Percentiles rank a stretch among this genome's conserved stretches.
Evolutionary conservation across 2,797 vertebrate species (phyloP).

Genomic region (Gymnoscopelus braueri): DNA sequence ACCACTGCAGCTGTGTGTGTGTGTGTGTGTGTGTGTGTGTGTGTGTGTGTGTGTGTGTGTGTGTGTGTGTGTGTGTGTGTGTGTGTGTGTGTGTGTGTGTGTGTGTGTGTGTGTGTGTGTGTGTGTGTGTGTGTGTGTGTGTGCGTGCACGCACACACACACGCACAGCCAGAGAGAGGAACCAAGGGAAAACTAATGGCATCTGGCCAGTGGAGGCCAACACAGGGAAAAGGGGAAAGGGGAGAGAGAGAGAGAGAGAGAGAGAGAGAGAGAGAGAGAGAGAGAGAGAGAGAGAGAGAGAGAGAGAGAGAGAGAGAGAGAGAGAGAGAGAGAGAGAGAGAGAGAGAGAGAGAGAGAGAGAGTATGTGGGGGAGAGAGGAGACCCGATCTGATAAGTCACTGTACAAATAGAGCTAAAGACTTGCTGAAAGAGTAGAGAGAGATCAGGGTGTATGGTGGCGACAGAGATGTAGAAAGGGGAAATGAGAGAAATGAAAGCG

Average conservation of each 20-base stretch:
- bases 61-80: too few relatives aligned
- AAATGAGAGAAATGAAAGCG: neutral
- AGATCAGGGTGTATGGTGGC: constrained; percentile 5
- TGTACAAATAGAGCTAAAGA: constrained; percentile 1
- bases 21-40: neutral
- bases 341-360: constrained; percentile 65
- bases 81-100: too few relatives aligned
- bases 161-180: constrained; percentile 36
- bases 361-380: constrained; percentile 12
- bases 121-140: constrained; percentile 20
- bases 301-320: constrained; percentile 20
- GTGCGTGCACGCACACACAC: neutral
- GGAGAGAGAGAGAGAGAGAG: constrained; percentile 12
- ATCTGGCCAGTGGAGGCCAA: constrained; percentile 70
- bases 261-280: constrained; percentile 20
- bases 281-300: neutral
- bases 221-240: constrained; percentile 49
- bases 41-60: too few relatives aligned
- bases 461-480: constrained; percentile 2
- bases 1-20: constrained; percentile 11
- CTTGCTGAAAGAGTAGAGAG: neutral
- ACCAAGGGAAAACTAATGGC: constrained; percentile 68
- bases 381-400: too few relatives aligned
- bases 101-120: constrained; percentile 8
- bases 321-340: constrained; percentile 43